phyloP scores from a whole-genome alignment of 2,888 invertebrate genomes.

The Diplolepis rosae region DNA sequence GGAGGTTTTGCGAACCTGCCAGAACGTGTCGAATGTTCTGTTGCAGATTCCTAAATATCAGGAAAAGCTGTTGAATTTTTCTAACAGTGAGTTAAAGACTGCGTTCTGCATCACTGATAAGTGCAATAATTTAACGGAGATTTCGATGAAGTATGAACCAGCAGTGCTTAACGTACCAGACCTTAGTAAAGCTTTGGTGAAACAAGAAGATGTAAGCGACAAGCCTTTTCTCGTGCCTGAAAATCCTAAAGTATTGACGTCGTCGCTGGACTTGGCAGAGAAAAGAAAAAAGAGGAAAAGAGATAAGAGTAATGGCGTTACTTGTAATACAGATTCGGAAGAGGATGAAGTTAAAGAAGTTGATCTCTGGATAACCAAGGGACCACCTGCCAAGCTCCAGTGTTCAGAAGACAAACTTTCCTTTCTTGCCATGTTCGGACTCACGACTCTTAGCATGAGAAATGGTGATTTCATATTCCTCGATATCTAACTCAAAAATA shows the following conservation, averaged over 20 bases:
- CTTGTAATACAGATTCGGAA: constrained; percentile 75
- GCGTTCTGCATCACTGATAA: constrained; percentile 66
- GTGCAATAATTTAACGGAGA: constrained; percentile 68
- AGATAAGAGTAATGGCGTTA: constrained; percentile 54
- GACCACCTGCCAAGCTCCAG: constrained; percentile 75
- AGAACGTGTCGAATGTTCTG: constrained; percentile 69
- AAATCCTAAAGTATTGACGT: constrained; percentile 62
- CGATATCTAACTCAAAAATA: neutral
- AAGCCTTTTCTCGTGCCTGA: constrained; percentile 57
- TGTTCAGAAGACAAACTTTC: constrained; percentile 76
- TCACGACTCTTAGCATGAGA: constrained; percentile 78
- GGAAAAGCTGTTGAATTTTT: constrained; percentile 68
- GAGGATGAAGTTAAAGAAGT: constrained; percentile 75
- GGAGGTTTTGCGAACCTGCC: constrained; percentile 68
- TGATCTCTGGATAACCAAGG: constrained; percentile 77
- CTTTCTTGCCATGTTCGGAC: constrained; percentile 79
- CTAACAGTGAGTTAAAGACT: constrained; percentile 58
- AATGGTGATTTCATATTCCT: constrained; percentile 75
- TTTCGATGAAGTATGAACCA: constrained; percentile 63
- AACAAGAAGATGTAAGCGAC: constrained; percentile 58
- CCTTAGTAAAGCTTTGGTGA: constrained; percentile 62
- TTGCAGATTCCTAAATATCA: constrained; percentile 70
- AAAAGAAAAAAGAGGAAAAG: constrained; percentile 75
- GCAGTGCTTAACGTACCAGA: constrained; percentile 71
- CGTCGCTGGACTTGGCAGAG: constrained; percentile 76